Conservation (phyloP, 2,797 vertebrate species). For the Prunella strophiata region DNA sequence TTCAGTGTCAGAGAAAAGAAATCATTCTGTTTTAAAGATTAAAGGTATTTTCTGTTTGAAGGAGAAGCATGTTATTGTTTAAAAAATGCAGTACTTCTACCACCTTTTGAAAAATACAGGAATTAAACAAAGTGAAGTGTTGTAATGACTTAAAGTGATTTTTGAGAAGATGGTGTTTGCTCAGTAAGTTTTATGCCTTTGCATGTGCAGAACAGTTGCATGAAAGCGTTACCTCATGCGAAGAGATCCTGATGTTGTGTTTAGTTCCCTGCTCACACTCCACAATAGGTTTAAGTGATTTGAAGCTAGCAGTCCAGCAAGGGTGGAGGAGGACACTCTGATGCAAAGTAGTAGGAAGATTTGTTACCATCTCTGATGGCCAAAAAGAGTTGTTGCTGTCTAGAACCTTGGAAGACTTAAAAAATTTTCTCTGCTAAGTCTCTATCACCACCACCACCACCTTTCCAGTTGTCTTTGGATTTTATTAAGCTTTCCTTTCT, state of each 20-base stretch:
- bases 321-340: constrained; percentile 14
- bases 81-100: constrained; percentile 57
- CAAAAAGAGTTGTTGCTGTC: background rate
- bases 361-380: background rate
- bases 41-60: constrained; percentile 61
- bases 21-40: constrained; percentile 29
- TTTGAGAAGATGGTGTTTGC: constrained; percentile 42
- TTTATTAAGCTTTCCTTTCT: constrained; percentile 49
- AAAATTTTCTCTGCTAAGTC: background rate
- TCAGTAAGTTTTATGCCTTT: constrained; percentile 36
- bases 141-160: constrained; percentile 57
- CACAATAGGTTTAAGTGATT: background rate
- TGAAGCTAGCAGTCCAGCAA: background rate
- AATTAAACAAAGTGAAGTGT: constrained; percentile 75
- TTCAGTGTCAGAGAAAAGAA: constrained; percentile 35
- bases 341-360: constrained; percentile 1
- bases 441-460: background rate
- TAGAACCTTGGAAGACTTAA: background rate
- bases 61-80: constrained; percentile 71
- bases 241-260: constrained; percentile 4
- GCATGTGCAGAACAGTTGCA: constrained; percentile 48
- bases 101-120: constrained; percentile 60
- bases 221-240: background rate
- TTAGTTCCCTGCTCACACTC: background rate
- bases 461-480: background rate